Evolutionary conservation across 2,888 invertebrate genomes (phyloP).

Genomic region (Notodonta dromedarius): DNA sequence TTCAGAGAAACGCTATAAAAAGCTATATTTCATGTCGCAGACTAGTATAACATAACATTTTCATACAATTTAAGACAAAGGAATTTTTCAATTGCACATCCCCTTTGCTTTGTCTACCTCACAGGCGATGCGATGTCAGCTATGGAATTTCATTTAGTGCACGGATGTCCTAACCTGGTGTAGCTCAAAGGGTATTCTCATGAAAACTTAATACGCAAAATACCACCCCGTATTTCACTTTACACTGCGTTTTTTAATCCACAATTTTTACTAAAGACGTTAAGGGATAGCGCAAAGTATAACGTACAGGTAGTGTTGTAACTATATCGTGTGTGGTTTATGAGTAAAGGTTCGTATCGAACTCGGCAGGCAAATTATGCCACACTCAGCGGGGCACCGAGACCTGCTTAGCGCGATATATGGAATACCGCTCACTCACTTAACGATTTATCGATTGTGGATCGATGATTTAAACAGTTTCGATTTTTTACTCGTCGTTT

Average conservation of each 20-base stretch:
- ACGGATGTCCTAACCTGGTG: constrained; percentile 26
- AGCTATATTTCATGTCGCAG: too few species aligned
- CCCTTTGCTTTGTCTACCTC: constrained; percentile 30
- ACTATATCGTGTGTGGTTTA: constrained; percentile 2
- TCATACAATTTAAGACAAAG: background rate
- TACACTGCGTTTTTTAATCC: constrained; percentile 18
- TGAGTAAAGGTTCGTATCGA: constrained; percentile 7
- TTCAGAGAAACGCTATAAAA: too few species aligned
- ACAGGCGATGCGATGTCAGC: constrained; percentile 25
- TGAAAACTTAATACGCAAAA: constrained; percentile 11
- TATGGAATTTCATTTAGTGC: constrained; percentile 48
- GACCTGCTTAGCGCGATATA: constrained; percentile 62
- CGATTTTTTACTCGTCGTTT: background rate
- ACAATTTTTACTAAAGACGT: background rate
- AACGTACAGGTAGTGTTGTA: background rate
- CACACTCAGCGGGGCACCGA: constrained; percentile 61
- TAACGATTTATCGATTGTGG: constrained; percentile 45
- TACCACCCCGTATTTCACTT: constrained; percentile 11
- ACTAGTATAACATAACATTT: too few species aligned
- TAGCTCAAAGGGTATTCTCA: constrained; percentile 17
- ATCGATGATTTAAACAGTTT: constrained; percentile 2
- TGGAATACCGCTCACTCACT: constrained; percentile 64
- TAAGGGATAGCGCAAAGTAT: constrained; percentile 15
- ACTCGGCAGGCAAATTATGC: constrained; percentile 66
- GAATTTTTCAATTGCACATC: constrained; percentile 44